Evolutionary conservation across 1,140 invertebrate species (phyloP).

Genomic region (Samia ricini): DNA sequence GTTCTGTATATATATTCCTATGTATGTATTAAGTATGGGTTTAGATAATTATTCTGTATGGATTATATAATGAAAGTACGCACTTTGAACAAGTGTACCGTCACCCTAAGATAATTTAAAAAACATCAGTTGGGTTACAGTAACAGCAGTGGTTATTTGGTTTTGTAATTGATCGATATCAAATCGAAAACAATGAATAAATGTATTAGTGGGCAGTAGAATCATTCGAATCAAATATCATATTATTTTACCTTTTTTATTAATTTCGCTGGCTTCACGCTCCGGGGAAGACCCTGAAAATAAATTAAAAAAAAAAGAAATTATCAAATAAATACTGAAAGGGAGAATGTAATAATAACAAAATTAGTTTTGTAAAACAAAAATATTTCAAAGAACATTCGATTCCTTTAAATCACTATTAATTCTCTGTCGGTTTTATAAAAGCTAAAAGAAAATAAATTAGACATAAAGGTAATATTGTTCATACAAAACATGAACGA

Average conservation of each 20-base stretch:
- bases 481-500: not conserved
- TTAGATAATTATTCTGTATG: not conserved
- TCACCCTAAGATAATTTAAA: not conserved
- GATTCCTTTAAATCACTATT: no score
- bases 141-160: not conserved
- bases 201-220: constrained; percentile 43
- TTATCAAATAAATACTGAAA: no score
- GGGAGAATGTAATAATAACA: no score
- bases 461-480: no score
- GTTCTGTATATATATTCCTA: no score
- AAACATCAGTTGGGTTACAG: not conserved
- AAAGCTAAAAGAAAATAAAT: no score
- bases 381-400: no score
- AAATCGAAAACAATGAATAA: constrained; percentile 30
- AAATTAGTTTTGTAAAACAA: no score
- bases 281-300: constrained; percentile 65
- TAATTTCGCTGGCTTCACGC: constrained; percentile 55
- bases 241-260: constrained; percentile 59
- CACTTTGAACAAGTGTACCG: not conserved
- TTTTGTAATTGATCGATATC: constrained; percentile 1
- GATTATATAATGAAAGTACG: not conserved
- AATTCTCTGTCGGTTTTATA: no score
- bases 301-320: not conserved
- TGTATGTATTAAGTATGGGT: no score
- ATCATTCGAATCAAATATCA: constrained; percentile 20